These are phyloP conservation scores for Crepidodera aurea DNA, from an alignment of 2,888 invertebrate genomes.

Conservation along the genomic window DNA sequence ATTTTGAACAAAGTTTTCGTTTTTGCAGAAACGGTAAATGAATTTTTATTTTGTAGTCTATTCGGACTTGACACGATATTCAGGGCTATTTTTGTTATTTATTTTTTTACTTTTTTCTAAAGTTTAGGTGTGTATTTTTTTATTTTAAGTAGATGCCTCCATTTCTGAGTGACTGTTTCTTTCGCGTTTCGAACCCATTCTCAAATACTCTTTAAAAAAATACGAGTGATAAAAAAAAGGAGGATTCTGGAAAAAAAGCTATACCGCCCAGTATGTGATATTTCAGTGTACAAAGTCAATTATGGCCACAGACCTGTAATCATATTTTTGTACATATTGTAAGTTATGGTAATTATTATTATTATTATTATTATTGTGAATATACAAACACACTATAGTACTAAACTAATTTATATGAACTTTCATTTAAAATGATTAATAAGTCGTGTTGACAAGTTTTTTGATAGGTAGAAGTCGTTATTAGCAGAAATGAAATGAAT, in stretches of 20 bases:
- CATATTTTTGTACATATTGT: slow-evolving; percentile 68
- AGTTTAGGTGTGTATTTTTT: slow-evolving; percentile 1
- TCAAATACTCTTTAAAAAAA: slow-evolving; percentile 5
- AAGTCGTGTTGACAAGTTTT: slow-evolving; percentile 62
- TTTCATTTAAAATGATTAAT: slow-evolving; percentile 63
- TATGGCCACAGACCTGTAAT: slow-evolving; percentile 63
- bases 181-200: neutral
- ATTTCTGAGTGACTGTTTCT: slow-evolving; percentile 8
- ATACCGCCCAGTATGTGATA: slow-evolving; percentile 45
- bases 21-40: no score
- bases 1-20: no score
- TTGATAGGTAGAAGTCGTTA: slow-evolving; percentile 62
- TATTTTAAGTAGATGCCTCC: neutral
- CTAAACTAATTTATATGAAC: slow-evolving; percentile 59
- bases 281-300: slow-evolving; percentile 66
- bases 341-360: slow-evolving; percentile 58
- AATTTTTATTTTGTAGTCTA: no score
- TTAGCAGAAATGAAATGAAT: slow-evolving; percentile 25
- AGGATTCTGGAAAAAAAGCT: neutral
- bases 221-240: neutral
- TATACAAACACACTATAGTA: slow-evolving; percentile 58
- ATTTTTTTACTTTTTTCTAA: slow-evolving; percentile 5
- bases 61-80: no score
- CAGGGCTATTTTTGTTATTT: slow-evolving; percentile 1
- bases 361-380: slow-evolving; percentile 52